A percentile compares a stretch with the other conserved stretches of the same genome.
These are phyloP conservation scores for Callaeas wilsoni DNA, from an alignment of 2,113 vertebrate species.

Conservation along the genomic window DNA sequence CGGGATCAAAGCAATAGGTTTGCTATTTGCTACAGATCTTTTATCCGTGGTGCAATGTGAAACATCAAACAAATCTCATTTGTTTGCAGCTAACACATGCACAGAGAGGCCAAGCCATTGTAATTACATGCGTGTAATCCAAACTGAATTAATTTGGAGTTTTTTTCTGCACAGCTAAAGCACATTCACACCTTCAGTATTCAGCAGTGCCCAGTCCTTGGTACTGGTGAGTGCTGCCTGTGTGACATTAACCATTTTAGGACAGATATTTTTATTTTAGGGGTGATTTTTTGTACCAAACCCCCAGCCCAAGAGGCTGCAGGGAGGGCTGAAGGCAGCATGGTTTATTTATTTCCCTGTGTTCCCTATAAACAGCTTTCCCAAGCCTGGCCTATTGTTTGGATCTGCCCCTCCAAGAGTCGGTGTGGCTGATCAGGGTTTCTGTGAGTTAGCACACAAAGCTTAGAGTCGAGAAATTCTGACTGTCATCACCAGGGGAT, in stretches of 20 bases:
- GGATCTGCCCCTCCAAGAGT: background rate
- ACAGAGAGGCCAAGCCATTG: background rate
- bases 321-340: background rate
- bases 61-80: conserved; percentile 41
- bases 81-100: background rate
- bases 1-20: background rate
- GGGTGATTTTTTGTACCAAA: background rate
- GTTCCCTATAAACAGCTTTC: background rate
- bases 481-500: conserved; percentile 21
- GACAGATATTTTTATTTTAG: background rate
- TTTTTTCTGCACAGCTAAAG: background rate
- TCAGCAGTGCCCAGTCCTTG: background rate
- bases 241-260: background rate
- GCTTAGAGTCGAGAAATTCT: background rate
- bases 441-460: background rate
- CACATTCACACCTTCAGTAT: background rate
- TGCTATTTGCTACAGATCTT: background rate
- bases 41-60: background rate
- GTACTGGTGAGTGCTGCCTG: background rate
- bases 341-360: background rate
- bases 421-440: conserved; percentile 3
- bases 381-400: background rate
- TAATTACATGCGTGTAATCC: background rate
- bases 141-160: background rate
- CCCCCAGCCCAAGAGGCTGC: background rate